These are phyloP conservation scores for Tautogolabrus adspersus DNA, from an alignment of 2,113 vertebrate species.

Conservation along the genomic window DNA sequence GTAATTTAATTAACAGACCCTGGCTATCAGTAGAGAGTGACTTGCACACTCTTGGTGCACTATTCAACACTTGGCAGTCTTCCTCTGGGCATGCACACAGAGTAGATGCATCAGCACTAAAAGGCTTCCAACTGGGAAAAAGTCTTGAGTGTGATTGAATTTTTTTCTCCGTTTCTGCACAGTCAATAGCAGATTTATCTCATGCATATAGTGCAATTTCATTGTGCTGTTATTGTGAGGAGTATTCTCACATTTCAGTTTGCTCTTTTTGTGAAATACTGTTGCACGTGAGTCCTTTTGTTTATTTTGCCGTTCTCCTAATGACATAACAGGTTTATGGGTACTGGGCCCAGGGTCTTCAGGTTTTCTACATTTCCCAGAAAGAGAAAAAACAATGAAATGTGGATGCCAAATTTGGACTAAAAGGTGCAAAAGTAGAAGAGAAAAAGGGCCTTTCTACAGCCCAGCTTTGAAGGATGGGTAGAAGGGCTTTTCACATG, in stretches of 20 bases:
- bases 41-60: conserved; percentile 51
- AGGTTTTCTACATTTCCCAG: neutral
- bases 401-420: neutral
- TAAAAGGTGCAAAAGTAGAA: neutral
- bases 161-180: conserved; percentile 15
- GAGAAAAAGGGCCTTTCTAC: neutral
- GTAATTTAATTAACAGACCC: conserved; percentile 63
- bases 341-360: too few species aligned
- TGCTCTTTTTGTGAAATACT: neutral
- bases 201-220: neutral
- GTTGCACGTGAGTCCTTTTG: too few species aligned
- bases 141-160: conserved; percentile 28
- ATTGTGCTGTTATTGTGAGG: conserved; percentile 1
- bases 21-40: conserved; percentile 40
- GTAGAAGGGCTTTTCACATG: neutral
- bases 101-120: conserved; percentile 41
- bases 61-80: conserved; percentile 52
- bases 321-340: neutral
- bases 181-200: conserved; percentile 24
- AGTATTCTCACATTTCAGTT: neutral
- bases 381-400: neutral
- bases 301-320: neutral
- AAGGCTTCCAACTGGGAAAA: conserved; percentile 38
- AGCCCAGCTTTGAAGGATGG: neutral
- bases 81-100: conserved; percentile 33